A percentile compares a stretch with the other conserved stretches of the same genome.
phyloP scores from a whole-genome alignment of 1,140 invertebrate genomes.

The Drosophila kanapiae region DNA sequence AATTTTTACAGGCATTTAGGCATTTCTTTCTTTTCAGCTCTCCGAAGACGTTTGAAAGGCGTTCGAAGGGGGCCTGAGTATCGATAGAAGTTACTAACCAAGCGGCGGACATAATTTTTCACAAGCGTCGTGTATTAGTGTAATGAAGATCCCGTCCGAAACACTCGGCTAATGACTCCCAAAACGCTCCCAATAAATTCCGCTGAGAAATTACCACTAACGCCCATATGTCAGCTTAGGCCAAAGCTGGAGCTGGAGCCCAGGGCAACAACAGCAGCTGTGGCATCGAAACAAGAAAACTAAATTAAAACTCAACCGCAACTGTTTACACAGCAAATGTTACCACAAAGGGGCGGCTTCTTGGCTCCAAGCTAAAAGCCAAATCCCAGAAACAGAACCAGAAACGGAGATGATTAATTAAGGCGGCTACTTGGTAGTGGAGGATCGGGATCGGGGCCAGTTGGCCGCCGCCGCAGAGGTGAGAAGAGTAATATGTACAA shows the following conservation, averaged over 20 bases:
- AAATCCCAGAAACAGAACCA: conserved; percentile 47
- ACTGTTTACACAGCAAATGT: conserved; percentile 84
- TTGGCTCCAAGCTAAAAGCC: conserved; percentile 41
- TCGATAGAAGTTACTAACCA: conserved; percentile 6
- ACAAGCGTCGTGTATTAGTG: conserved; percentile 29
- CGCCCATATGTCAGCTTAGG: conserved; percentile 81
- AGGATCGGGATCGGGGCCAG: conserved; percentile 50
- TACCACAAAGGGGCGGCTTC: conserved; percentile 67
- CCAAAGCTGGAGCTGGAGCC: conserved; percentile 37
- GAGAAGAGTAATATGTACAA: conserved; percentile 83
- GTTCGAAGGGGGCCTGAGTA: neutral
- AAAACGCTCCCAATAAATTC: conserved; percentile 72
- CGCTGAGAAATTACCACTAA: conserved; percentile 77
- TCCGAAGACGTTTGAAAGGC: neutral
- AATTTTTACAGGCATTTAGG: conserved; percentile 37
- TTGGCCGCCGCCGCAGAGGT: conserved; percentile 46
- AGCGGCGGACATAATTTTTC: conserved; percentile 30
- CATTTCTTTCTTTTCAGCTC: neutral
- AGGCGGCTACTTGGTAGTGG: conserved; percentile 54
- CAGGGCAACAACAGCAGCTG: conserved; percentile 58
- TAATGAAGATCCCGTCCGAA: conserved; percentile 39
- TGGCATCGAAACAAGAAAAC: conserved; percentile 62
- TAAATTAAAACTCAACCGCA: conserved; percentile 79
- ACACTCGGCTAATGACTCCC: conserved; percentile 62
- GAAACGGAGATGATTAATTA: conserved; percentile 69